Conservation (phyloP, 1,140 invertebrate genomes). For the Pantala flavescens region DNA sequence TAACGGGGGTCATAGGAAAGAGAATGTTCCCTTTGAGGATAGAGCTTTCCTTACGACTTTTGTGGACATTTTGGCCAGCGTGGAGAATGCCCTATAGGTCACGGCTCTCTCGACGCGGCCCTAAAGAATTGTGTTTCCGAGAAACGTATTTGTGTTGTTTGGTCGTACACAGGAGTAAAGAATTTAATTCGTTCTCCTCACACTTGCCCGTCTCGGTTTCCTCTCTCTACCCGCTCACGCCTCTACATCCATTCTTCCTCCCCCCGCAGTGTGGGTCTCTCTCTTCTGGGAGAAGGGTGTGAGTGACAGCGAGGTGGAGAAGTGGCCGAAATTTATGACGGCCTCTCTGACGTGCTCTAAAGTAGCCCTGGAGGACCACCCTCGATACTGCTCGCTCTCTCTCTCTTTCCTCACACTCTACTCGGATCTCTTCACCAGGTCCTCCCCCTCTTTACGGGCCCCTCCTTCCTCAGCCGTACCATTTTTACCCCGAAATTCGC, state of each 20-base stretch:
- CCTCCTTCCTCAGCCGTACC: neutral
- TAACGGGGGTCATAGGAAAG: no score
- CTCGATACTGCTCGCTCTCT: neutral
- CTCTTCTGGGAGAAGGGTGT: neutral
- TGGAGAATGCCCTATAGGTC: neutral
- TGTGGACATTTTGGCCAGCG: neutral
- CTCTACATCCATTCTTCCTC: neutral
- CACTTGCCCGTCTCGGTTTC: no score
- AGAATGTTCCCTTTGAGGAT: no score
- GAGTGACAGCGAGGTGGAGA: neutral
- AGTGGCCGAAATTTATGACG: conserved; percentile 8
- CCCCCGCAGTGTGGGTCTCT: neutral
- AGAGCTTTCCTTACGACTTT: neutral
- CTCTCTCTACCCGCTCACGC: no score
- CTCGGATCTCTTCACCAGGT: neutral
- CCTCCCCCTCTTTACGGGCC: neutral
- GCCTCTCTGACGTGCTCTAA: neutral
- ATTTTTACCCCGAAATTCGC: neutral
- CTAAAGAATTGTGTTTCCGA: neutral
- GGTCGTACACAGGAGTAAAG: neutral
- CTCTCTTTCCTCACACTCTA: neutral
- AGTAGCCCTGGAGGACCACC: neutral
- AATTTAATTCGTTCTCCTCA: neutral
- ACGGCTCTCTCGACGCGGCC: neutral
- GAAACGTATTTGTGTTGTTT: neutral